Base-by-base conservation (phyloP, 2,113 vertebrate species). In the Bothrops jararaca region DNA sequence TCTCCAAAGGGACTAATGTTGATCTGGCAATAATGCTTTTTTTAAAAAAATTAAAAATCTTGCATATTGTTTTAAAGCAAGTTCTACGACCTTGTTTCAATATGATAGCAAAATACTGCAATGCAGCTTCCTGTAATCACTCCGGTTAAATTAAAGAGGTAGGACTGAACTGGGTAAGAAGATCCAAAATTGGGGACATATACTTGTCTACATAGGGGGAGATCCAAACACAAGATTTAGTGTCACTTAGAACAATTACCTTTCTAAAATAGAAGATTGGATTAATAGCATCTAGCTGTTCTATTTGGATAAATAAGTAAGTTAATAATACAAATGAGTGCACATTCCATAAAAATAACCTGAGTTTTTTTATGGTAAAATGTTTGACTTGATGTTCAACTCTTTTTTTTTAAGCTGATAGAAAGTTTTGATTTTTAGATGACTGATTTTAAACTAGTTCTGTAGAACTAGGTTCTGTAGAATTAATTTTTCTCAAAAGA, bases 51-150 rank as follows among this genome's bases (percentile, higher is more conserved):
- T 52, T 20, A 57, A 5, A 94, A 13, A 12, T 1, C 5, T 23
- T 89, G n/a, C 50, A 50, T 92, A 92, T 96, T 96, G 89, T 89
- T 96, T 95, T 95, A 95, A 95, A 95, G 95, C 95, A 80, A 22
- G 39, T 80, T 80, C 7, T 80, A 42, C 42, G 34, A 80, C 92
- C 91, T 95, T 85, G 93, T 58, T 85, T 93, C 93, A 93, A 56
- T 4, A 20, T 29, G 85, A 92, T 60, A 91, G 89, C n/a, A 20
- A 60, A 89, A n/a, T 18, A 29, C 94, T n/a, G 57, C 34, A 3
- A 5, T 39, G 6, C 57, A 94, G 93, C 92, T 95, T 90, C 92
- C 93, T 89, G 42, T 48, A 53, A 60, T 57, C 13, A 6, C 45
- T 53, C 56, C 39, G 4, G 24, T 15, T 29, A 18, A 92, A 90